Base-by-base conservation (phyloP, 37 sponge, comb jelly and placozoan genomes). In the Theonella swinhoei region DNA sequence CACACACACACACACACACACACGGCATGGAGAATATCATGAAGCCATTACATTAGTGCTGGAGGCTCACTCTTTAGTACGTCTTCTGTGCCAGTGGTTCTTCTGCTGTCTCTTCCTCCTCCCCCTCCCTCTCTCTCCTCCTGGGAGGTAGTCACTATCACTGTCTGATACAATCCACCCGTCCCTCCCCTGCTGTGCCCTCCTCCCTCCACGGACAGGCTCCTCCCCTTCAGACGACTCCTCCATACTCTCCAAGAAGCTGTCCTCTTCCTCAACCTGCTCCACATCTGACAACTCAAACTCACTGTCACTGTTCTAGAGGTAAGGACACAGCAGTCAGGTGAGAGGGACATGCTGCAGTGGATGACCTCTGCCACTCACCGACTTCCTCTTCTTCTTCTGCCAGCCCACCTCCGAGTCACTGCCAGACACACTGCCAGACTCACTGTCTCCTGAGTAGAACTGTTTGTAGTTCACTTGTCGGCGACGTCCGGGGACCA, bases 101-200 rank as follows among this genome's bases (percentile, higher is more conserved):
- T 42, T 47, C 39, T 58, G 78, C 24, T 24, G 35, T 32, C 82
- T 64, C 60, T 76, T 68, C 7, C 73, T 23, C 41, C 31, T 35
- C 61, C 80, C 84, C 75, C 58, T 74, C 40, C 70, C 63, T 42
- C 79, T 26, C 29, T 40, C 63, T 54, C 60, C 35, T 22, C 79
- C 80, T n/a, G 88, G 88, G 17, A 20, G 31, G 36, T 84, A 90
- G 42, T 83, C 90, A 76, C 79, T 71, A 54, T 77, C 90, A 84
- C 90, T 83, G 41, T 40, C 90, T 23, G 29, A 65, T 7, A 65
- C 66, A 65, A 7, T 11, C 66, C 66, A 29, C 29, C 11, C 66
- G 19, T 58, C 17, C 2, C 68, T 72, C 40, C 54, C 39, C 37
- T 76, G 74, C 11, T n/a, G 1, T 36, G 42, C 19, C 36, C 54